Evolutionary conservation across 2,113 vertebrate genomes (phyloP).

Genomic region (Pedionomus torquatus): DNA sequence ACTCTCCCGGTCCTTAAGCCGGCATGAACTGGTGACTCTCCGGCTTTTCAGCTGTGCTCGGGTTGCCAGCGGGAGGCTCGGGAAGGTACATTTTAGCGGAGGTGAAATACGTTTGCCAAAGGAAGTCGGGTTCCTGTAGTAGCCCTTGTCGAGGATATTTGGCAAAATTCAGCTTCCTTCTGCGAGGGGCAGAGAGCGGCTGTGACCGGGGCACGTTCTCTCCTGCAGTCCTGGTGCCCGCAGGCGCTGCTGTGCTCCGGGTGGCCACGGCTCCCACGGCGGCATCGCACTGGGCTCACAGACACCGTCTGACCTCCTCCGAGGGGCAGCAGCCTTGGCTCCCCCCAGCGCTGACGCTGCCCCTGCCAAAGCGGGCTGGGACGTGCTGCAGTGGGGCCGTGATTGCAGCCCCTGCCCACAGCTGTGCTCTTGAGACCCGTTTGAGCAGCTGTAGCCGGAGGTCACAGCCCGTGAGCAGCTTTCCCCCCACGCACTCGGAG

Average conservation of each 20-base stretch:
- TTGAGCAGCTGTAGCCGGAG: not conserved
- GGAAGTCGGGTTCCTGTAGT: not conserved
- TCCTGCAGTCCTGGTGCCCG: rapidly evolving
- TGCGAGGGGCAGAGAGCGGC: not conserved
- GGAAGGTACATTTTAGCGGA: not conserved
- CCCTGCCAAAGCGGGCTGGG: not conserved
- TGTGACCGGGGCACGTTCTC: not conserved
- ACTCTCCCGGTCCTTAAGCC: not conserved
- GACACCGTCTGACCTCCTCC: rapidly evolving
- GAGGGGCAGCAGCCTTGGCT: not conserved
- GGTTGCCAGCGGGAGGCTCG: not conserved
- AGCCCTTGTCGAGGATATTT: not conserved
- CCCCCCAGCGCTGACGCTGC: not conserved
- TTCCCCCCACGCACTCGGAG: rapidly evolving
- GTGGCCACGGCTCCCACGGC: rapidly evolving
- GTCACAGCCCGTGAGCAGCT: rapidly evolving
- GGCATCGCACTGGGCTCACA: rapidly evolving
- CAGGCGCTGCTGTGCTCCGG: not conserved
- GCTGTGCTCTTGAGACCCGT: rapidly evolving
- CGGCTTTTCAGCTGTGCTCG: not conserved
- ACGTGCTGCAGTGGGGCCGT: not conserved
- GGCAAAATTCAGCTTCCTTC: not conserved
- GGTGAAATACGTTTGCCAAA: rapidly evolving
- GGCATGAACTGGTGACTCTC: not conserved
- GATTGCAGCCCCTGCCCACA: rapidly evolving